Base-by-base conservation (phyloP, 2,888 invertebrate species). In the Boloria euphrosyne region DNA sequence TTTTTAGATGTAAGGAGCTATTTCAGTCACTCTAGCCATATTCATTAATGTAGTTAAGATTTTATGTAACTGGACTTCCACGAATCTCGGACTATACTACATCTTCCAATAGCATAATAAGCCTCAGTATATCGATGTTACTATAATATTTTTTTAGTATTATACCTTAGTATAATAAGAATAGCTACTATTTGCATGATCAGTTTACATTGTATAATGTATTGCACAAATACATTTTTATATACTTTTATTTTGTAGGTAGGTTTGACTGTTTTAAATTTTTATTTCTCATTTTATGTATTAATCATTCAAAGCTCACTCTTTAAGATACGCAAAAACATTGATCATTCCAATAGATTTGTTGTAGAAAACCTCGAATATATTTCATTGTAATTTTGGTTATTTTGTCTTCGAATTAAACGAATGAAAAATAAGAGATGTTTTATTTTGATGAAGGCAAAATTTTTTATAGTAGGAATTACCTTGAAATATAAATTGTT, bases 351-450 rank as follows among this genome's bases (percentile, higher is more conserved):
- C 80, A 77, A 76, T 73, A 75, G 68, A 71, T 74, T 75, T 80
- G 73, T 55, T 80, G 80, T 80, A 76, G 75, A 77, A 76, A 65
- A 78, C 72, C 76, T 69, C 72, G 72, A 71, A 73, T 78, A 73
- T 74, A 78, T 77, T 77, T 14, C 75, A 76, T 70, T 77, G 73
- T 77, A 78, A 67, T 77, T 76, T 75, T 74, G 74, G 71, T 79
- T 74, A 72, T 74, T 74, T 77, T 81, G 76, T 80, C 78, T 81
- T 80, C 76, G 76, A 81, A 84, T 79, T 84, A 86, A 84, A 85
- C 78, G 76, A 81, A 79, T 80, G 77, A 74, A 77, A 62, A 61
- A 55, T 58, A 51, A 51, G 67, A 49, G 62, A 10, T 75, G 76
- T 81, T 79, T 81, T 81, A 80, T 80, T 82, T 75, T 49, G 13